Evolutionary conservation across 2,797 vertebrate species (phyloP).

Genomic region (Lepilemur septentrionalis): DNA sequence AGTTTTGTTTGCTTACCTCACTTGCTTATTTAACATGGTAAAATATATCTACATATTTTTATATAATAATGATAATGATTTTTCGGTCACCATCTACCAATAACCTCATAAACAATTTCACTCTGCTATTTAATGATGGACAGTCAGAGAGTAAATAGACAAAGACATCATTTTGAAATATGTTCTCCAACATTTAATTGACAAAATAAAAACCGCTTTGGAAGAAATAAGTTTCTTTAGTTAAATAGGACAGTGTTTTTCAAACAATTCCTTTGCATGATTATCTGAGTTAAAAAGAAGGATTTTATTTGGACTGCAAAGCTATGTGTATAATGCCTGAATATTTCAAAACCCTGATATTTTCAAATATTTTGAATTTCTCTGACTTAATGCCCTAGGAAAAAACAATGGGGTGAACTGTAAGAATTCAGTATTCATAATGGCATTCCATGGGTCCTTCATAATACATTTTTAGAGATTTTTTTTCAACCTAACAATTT

Average conservation of each 20-base stretch:
- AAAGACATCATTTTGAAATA: neutral
- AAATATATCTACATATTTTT: neutral
- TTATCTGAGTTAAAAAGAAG: neutral
- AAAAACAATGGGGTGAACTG: neutral
- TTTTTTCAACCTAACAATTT: neutral
- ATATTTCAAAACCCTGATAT: neutral
- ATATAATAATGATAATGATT: neutral
- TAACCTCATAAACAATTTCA: neutral
- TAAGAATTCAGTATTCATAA: neutral
- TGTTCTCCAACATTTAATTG: neutral
- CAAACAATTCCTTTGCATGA: neutral
- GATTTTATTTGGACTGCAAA: neutral
- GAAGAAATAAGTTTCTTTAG: neutral
- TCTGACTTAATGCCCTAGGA: neutral
- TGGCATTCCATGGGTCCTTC: neutral
- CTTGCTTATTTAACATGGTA: neutral
- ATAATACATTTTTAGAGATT: neutral
- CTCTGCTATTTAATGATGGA: neutral
- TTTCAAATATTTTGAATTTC: constrained; percentile 20
- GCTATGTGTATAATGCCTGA: neutral
- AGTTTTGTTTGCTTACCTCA: neutral
- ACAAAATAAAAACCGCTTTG: neutral
- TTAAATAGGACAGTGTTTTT: neutral
- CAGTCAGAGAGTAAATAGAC: neutral
- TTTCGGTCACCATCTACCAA: neutral